A percentile compares a stretch with the other conserved stretches of the same genome.
Conservation (phyloP, 23 tunicate genomes). For the Halocynthia aurantium region DNA sequence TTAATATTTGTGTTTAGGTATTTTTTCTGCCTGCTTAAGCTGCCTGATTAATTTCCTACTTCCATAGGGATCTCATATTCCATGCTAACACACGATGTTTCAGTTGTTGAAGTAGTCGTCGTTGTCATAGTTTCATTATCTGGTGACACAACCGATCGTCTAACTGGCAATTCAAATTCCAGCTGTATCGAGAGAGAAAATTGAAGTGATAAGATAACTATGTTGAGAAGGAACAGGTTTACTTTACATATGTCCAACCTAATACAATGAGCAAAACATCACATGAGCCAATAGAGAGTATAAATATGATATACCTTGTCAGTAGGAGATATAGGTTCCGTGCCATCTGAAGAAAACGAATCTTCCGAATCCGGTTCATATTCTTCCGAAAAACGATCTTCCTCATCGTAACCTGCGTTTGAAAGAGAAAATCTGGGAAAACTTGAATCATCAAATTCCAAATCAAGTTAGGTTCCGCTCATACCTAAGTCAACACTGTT, state of each 20-base stretch:
- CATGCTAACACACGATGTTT: constrained; percentile 40
- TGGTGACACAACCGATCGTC: background rate
- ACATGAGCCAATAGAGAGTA: too few species aligned
- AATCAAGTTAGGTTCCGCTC: background rate
- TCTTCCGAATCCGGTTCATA: constrained; percentile 45
- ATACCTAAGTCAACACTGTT: constrained; percentile 1
- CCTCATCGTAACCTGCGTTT: background rate
- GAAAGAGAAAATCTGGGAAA: too few species aligned
- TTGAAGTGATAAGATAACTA: too few species aligned
- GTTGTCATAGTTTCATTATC: constrained; percentile 10
- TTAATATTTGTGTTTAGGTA: background rate
- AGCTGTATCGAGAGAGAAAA: too few species aligned
- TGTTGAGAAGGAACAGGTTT: too few species aligned
- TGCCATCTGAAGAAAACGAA: constrained; percentile 30
- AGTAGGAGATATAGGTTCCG: constrained; percentile 31
- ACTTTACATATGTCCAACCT: too few species aligned
- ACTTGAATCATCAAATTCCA: background rate
- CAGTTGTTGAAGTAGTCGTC: background rate
- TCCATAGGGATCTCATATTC: constrained; percentile 62
- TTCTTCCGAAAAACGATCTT: constrained; percentile 16
- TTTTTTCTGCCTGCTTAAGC: background rate
- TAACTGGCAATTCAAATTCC: too few species aligned
- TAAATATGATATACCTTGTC: constrained; percentile 7
- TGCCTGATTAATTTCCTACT: constrained; percentile 13
- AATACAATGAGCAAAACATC: too few species aligned